These are phyloP conservation scores for Drosophila leontia DNA, from an alignment of 1,140 invertebrate genomes.

Conservation along the genomic window DNA sequence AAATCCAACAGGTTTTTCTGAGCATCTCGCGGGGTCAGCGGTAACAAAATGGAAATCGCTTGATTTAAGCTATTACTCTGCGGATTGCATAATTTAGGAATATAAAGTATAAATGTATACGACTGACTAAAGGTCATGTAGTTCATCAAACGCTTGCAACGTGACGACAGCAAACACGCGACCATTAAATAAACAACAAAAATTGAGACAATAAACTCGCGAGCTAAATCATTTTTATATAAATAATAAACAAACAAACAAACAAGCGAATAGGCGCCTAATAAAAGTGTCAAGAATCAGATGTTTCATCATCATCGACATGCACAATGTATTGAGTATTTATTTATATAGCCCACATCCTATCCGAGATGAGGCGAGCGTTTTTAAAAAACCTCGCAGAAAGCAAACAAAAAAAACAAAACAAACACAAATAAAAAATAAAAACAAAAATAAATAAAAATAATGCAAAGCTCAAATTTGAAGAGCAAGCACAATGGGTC, in stretches of 20 bases:
- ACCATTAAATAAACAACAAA: constrained; percentile 1
- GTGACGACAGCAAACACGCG: constrained; percentile 39
- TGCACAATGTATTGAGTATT: constrained; percentile 16
- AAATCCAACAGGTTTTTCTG: constrained; percentile 4
- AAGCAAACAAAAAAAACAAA: constrained; percentile 38
- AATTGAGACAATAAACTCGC: constrained; percentile 5
- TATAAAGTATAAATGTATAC: background rate
- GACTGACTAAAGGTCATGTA: constrained; percentile 8
- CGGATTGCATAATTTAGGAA: constrained; percentile 34
- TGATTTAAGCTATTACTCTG: constrained; percentile 22
- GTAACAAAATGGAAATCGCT: constrained; percentile 22
- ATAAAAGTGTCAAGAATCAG: constrained; percentile 38
- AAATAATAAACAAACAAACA: constrained; percentile 15
- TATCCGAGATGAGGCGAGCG: constrained; percentile 2
- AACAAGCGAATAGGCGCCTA: background rate
- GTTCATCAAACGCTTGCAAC: constrained; percentile 29
- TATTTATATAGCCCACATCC: constrained; percentile 20
- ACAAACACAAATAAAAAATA: constrained; percentile 20
- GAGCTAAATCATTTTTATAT: constrained; percentile 21
- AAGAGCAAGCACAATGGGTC: constrained; percentile 59
- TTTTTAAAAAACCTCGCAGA: constrained; percentile 30
- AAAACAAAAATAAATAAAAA: constrained; percentile 17
- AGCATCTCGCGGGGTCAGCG: background rate
- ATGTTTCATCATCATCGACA: constrained; percentile 37
- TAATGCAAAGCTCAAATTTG: constrained; percentile 25